A percentile compares a stretch with the other conserved stretches of the same genome.
Conservation (phyloP, 2,888 invertebrate species). For the Clitarchus hookeri region DNA sequence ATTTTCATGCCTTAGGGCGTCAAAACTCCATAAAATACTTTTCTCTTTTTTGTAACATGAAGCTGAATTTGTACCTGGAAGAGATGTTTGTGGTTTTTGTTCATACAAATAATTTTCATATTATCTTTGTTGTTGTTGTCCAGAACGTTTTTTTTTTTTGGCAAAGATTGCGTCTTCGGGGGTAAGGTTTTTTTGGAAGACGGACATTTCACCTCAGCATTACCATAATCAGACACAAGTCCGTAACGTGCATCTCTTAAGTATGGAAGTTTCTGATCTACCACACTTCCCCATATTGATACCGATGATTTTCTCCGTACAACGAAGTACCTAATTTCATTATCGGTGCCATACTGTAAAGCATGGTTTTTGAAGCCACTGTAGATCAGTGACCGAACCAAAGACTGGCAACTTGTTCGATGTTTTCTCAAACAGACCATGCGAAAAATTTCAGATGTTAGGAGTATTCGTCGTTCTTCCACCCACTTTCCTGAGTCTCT, state of each 20-base stretch:
- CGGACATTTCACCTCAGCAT: constrained; percentile 32
- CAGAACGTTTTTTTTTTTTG: too few species aligned
- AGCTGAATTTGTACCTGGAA: too few species aligned
- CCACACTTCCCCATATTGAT: constrained; percentile 28
- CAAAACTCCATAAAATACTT: constrained; percentile 32
- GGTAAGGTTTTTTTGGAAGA: background rate
- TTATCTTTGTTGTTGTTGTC: too few species aligned
- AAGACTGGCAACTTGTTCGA: background rate
- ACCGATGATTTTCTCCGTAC: constrained; percentile 15
- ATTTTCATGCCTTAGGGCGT: constrained; percentile 30
- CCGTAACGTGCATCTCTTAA: constrained; percentile 32
- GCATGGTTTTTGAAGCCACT: background rate
- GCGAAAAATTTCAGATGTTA: too few species aligned
- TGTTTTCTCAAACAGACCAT: too few species aligned
- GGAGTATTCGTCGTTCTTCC: too few species aligned
- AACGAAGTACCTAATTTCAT: background rate
- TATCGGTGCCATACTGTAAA: background rate
- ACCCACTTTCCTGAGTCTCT: too few species aligned
- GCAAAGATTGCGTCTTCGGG: too few species aligned
- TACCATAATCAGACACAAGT: constrained; percentile 29
- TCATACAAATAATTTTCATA: too few species aligned
- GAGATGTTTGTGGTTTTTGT: too few species aligned
- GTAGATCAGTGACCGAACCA: background rate
- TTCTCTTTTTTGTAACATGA: constrained; percentile 11
- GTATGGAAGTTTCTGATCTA: constrained; percentile 25